Evolutionary conservation across 2,888 invertebrate species (phyloP).

Genomic region (Tipula helvola): DNA sequence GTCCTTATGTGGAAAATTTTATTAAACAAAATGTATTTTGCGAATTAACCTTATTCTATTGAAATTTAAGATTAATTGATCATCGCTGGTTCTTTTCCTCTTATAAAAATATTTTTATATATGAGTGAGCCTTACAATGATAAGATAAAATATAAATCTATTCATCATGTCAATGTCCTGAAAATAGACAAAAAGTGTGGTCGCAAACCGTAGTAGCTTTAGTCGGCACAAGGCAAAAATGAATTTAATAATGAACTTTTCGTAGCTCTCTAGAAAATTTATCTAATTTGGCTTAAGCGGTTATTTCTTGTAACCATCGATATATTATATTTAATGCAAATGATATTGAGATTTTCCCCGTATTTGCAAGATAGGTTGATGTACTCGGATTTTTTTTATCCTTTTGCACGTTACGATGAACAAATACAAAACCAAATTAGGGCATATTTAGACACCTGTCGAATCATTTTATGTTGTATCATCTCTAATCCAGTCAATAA

Average conservation of each 20-base stretch:
- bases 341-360: neutral
- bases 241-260: too few species aligned
- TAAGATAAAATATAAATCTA: neutral
- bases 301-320: too few species aligned
- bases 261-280: too few species aligned
- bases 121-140: neutral
- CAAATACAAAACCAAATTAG: neutral
- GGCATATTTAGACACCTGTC: neutral
- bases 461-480: neutral
- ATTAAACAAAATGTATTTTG: neutral
- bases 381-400: neutral
- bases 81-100: neutral
- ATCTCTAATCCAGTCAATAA: slow-evolving; percentile 4
- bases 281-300: too few species aligned
- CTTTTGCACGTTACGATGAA: neutral
- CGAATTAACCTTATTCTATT: neutral
- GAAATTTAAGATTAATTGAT: slow-evolving; percentile 4
- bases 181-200: too few species aligned
- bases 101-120: neutral
- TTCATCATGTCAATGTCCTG: neutral
- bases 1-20: neutral
- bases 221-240: too few species aligned
- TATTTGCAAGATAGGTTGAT: neutral
- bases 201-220: too few species aligned
- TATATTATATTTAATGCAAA: neutral